These are phyloP conservation scores for Alentia gelatinosa DNA, from an alignment of 2,888 invertebrate genomes.

Conservation along the genomic window DNA sequence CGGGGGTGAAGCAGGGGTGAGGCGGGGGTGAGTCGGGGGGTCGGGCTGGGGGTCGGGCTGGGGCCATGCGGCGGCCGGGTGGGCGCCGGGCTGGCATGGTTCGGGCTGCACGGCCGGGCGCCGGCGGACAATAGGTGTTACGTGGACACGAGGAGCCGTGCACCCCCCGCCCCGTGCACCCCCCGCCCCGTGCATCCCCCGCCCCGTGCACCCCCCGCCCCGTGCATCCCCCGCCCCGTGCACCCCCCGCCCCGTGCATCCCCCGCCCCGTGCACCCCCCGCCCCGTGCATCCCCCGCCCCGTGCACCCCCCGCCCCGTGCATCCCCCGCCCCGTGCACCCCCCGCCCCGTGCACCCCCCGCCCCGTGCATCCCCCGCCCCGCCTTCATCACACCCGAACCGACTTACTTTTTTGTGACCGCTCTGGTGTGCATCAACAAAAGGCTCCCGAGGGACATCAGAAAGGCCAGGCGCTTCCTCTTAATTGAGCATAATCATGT, in stretches of 20 bases:
- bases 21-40: no score
- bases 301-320: not conserved
- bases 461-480: not conserved
- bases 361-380: no score
- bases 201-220: not conserved
- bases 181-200: not conserved
- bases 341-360: not conserved
- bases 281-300: not conserved
- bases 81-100: no score
- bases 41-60: no score
- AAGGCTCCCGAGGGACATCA: not conserved
- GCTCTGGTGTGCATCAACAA: not conserved
- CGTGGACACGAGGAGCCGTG: not conserved
- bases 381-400: not conserved
- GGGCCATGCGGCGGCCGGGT: no score
- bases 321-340: not conserved
- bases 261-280: not conserved
- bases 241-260: not conserved
- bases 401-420: constrained; percentile 1
- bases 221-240: not conserved
- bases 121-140: constrained; percentile 11
- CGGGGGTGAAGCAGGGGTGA: no score
- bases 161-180: not conserved
- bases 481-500: constrained; percentile 11
- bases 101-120: not conserved